phyloP scores from a whole-genome alignment of 2,888 invertebrate species.

The Synergus gifuensis region DNA sequence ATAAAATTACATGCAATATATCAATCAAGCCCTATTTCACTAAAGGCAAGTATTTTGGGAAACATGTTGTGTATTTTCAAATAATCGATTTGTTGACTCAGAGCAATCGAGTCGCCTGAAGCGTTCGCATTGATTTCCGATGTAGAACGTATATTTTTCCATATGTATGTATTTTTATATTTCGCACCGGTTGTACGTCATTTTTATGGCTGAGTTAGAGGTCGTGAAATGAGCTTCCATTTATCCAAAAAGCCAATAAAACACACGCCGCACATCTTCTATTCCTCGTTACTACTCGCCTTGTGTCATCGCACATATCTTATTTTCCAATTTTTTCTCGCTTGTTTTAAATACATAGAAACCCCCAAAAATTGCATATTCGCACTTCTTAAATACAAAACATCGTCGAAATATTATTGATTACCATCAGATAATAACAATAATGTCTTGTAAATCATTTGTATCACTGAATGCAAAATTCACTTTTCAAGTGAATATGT shows the following conservation, averaged over 20 bases:
- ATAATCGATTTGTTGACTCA: slow-evolving; percentile 6
- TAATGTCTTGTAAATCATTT: no score
- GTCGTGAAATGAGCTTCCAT: slow-evolving; percentile 72
- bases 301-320: slow-evolving; percentile 31
- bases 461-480: no score
- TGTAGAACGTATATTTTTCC: slow-evolving; percentile 58
- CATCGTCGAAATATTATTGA: not conserved
- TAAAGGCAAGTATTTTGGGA: not conserved
- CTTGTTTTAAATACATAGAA: not conserved
- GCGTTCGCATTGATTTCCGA: slow-evolving; percentile 59
- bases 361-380: not conserved
- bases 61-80: not conserved
- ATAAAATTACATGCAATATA: not conserved
- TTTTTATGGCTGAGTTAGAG: slow-evolving; percentile 73
- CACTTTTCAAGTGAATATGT: no score
- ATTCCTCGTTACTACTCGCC: slow-evolving; percentile 45
- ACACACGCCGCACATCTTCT: slow-evolving; percentile 66
- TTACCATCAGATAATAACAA: not conserved
- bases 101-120: not conserved
- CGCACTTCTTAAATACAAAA: not conserved
- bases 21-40: not conserved
- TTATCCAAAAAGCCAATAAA: slow-evolving; percentile 72
- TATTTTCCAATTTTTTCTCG: slow-evolving; percentile 22
- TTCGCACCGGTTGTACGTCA: slow-evolving; percentile 69
- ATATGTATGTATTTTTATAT: slow-evolving; percentile 70